Evolutionary conservation across 2,113 vertebrate genomes (phyloP), one percentile per base, ranked within the genome.

Genomic region (Butorides virescens): DNA sequence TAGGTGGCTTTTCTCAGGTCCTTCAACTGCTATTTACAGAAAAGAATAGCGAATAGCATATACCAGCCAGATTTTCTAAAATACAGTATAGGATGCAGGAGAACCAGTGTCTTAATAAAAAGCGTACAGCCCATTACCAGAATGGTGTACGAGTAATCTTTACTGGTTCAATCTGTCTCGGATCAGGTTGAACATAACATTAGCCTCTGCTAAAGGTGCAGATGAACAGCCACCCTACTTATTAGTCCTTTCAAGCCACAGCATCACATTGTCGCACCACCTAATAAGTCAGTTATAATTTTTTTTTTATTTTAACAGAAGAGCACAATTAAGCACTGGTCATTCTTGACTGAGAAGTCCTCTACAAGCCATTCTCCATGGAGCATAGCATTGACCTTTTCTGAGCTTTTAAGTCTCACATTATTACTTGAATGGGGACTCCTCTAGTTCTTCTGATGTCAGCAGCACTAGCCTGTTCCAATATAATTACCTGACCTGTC

Each of bases 401-500:
- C 47, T n/a, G 14, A 86, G 8, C 19, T n/a, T 49, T 0, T 27
- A 74, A 78, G 6, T 55, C 39, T 65, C 44, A 46, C 20, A 46
- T 37, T 75, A 68, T 26, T 42, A 56, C 23, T 77, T 36, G 9
- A 59, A 46, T 62, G 66, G 27, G 25, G 25, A 59, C 30, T 59
- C 36, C n/a, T 44, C 36, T 9, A 75, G 15, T 10, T 87, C 10
- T 63, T 79, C 8, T 0, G 1, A 77, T 1, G 0, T 32, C 61
- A 87, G 15, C 52, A 85, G 30, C 30, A 78, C 32, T 37, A 72
- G 23, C 29, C 59, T 81, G 34, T 15, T 62, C 21, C 66, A 59
- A 2, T 13, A 53, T 14, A 8, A 12, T 49, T 23, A 47, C 16
- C 46, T 71, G 25, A 80, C 27, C 36, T 44, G 13, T 39, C 0